A percentile compares a stretch with the other conserved stretches of the same genome.
Conservation (phyloP, 2,797 vertebrate genomes). For the Spea hammondii region DNA sequence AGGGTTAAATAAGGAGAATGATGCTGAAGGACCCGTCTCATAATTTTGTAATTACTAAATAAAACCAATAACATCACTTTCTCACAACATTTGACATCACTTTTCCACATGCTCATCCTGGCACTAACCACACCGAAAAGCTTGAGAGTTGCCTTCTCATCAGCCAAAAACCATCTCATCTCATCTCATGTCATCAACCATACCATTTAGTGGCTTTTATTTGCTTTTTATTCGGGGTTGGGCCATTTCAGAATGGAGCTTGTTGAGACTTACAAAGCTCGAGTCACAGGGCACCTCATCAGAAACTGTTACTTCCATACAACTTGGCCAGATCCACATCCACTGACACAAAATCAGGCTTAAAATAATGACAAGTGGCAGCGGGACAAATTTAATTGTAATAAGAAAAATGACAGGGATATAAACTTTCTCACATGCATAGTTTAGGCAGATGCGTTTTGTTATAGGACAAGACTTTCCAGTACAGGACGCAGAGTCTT, state of each 20-base stretch:
- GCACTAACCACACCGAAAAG: conserved; percentile 40
- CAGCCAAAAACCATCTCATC: conserved; percentile 33
- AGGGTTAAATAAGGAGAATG: not conserved
- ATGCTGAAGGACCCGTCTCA: not conserved
- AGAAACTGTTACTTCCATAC: conserved; percentile 1
- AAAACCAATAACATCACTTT: conserved; percentile 34
- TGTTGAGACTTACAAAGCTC: not conserved
- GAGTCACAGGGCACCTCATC: conserved; percentile 7
- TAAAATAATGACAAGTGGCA: conserved; percentile 11
- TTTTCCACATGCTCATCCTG: conserved; percentile 47
- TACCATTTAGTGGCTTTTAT: conserved; percentile 23
- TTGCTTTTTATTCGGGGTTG: not conserved
- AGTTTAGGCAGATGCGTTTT: not conserved
- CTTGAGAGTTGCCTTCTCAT: conserved; percentile 36
- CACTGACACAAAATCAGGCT: conserved; percentile 6
- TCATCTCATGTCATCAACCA: conserved; percentile 15
- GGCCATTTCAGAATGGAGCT: conserved; percentile 31
- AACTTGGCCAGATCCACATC: not conserved
- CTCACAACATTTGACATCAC: conserved; percentile 41
- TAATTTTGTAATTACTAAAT: conserved; percentile 28
- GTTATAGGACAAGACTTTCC: too few relatives aligned
- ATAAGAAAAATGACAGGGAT: not conserved
- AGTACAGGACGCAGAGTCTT: too few relatives aligned
- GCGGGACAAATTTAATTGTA: not conserved
- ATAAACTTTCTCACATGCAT: not conserved